These are phyloP conservation scores for Zaprionus inermis DNA, from an alignment of 1,140 invertebrate genomes.

Conservation along the genomic window DNA sequence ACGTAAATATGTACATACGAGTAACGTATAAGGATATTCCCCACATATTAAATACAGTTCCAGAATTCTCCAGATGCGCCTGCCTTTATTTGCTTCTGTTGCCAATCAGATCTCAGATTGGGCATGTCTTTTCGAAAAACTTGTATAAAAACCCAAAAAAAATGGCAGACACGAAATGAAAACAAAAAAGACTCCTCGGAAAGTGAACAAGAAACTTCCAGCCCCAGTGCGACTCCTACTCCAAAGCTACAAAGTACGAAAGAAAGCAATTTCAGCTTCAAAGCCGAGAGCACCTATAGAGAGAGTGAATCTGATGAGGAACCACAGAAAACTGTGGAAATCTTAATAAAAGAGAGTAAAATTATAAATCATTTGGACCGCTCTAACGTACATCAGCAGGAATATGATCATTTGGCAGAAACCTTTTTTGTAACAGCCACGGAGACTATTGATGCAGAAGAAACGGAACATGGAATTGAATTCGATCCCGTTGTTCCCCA, in stretches of 20 bases:
- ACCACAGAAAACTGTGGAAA: conserved; percentile 43
- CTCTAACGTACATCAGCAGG: neutral
- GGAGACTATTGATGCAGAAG: conserved; percentile 16
- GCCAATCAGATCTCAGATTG: conserved; percentile 53
- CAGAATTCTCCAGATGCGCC: conserved; percentile 28
- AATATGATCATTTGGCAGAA: conserved; percentile 23
- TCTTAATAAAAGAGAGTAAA: conserved; percentile 45
- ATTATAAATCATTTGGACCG: neutral
- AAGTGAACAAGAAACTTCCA: conserved; percentile 26
- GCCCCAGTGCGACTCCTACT: neutral
- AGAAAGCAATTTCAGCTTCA: neutral
- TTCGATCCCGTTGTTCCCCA: neutral
- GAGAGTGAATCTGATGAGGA: conserved; percentile 24
- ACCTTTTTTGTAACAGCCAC: neutral
- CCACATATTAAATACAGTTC: conserved; percentile 32
- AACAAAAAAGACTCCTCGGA: neutral
- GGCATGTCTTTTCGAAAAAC: conserved; percentile 54
- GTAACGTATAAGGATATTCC: neutral
- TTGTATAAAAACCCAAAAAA: conserved; percentile 57
- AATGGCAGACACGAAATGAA: conserved; percentile 26
- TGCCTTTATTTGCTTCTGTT: conserved; percentile 51
- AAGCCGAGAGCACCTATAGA: conserved; percentile 1
- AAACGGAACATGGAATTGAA: neutral
- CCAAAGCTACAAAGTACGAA: neutral
- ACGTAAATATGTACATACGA: neutral